Evolutionary conservation across 2,888 invertebrate species (phyloP).

Genomic region (Pristionchus maxplancki): DNA sequence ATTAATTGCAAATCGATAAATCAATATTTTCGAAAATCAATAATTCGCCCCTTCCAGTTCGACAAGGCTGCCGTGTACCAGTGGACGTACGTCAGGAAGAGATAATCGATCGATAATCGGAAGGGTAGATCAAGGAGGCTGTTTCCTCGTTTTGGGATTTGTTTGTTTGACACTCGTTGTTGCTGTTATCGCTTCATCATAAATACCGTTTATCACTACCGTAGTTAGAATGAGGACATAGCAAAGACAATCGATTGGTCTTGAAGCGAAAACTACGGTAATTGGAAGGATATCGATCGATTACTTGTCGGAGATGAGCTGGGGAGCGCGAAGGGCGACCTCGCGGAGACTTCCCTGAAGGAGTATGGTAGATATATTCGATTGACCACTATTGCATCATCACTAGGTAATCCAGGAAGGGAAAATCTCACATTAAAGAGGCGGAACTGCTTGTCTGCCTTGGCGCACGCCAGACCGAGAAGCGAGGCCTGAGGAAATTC

Average conservation of each 20-base stretch:
- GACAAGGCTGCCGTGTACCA: conserved; percentile 73
- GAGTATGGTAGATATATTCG: not conserved
- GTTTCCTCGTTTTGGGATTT: not conserved
- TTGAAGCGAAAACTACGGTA: not conserved
- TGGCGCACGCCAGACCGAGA: conserved; percentile 23
- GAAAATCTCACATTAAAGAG: conserved; percentile 39
- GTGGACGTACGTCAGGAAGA: conserved; percentile 76
- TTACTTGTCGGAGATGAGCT: conserved; percentile 43
- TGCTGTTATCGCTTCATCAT: not conserved
- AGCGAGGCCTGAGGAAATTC: conserved; percentile 23
- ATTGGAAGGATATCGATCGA: conserved; percentile 4
- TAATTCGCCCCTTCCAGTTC: conserved; percentile 4
- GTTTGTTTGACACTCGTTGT: not conserved
- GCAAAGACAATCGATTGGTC: not conserved
- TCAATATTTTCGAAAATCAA: no score
- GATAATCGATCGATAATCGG: conserved; percentile 55
- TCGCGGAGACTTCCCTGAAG: conserved; percentile 47
- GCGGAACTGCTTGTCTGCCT: conserved; percentile 4
- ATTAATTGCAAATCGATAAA: no score
- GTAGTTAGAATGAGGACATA: not conserved
- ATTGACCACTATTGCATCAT: not conserved
- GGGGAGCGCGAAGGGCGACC: conserved; percentile 6
- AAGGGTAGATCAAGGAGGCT: conserved; percentile 2
- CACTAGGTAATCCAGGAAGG: not conserved
- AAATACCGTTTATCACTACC: not conserved